Base-by-base conservation (phyloP, 2,113 vertebrate genomes). In the Ophthalmolycus amberensis region DNA sequence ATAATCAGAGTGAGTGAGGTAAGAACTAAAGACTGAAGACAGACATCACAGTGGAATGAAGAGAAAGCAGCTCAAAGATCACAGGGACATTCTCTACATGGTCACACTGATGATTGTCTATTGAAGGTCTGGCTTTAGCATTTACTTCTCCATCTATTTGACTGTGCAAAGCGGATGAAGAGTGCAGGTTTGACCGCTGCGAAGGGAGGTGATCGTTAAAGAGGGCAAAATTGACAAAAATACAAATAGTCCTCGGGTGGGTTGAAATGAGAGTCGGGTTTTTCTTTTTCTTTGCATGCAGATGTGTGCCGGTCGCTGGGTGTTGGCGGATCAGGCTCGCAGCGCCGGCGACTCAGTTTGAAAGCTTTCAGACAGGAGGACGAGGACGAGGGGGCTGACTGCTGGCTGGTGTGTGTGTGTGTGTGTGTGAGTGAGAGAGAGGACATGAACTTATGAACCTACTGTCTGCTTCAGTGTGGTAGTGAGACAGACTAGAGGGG, bases 281-380 rank as follows among this genome's bases (percentile, higher is more conserved):
- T 60, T 20, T 22, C 20, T 52, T 4, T 52, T 50, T 69, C 14
- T 20, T 16, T 20, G 29, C 59, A 3, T 18, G 70, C 27, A 52
- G 50, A 1, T 62, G 75, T 75, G 84, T 18, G 65, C 48, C 48
- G 29, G 40, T 32, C 60, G 54, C 34, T 70, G 74, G 32, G 80
- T 86, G 90, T 52, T 79, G 89, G 86, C 37, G 46, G 83, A 86
- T 77, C 38, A 3, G 46, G 48, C 83, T 86, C 0, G 44, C 46
- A 77, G 85, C 78, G 6, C 9, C 62, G 69, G 37, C 22, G 9
- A 62, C 65, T 79, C 63, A 70, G 15, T 84, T 42, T 74, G 74
- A 88, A 20, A 67, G 44, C 64, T 68, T 74, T 89, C 67, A 75
- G 67, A 83, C 74, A 75, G 27, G 54, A 48, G 72, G 73, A 78